Conservation (phyloP, 2,797 vertebrate genomes). For the Pseudochromis fuscus region DNA sequence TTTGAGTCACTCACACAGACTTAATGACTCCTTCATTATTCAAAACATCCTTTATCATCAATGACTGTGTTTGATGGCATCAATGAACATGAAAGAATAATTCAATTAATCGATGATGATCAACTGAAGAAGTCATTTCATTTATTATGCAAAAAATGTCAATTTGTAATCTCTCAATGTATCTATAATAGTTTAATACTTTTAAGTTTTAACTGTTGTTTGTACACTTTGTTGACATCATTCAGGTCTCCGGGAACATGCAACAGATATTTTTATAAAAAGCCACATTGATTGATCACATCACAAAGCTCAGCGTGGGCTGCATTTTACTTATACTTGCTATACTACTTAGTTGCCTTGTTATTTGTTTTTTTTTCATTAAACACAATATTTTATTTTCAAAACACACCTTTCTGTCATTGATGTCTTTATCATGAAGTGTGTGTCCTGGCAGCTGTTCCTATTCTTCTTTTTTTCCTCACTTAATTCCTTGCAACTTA, state of each 20-base stretch:
- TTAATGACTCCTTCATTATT: not conserved
- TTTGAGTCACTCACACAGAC: not conserved
- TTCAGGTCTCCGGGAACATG: too few species aligned
- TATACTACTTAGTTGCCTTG: not conserved
- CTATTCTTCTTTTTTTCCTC: slow-evolving; percentile 25
- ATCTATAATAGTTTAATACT: not conserved
- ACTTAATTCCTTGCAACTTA: slow-evolving; percentile 44
- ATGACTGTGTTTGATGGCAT: not conserved
- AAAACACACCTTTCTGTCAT: not conserved
- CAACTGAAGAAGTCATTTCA: too few species aligned
- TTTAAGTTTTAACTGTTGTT: not conserved
- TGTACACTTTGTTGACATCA: not conserved
- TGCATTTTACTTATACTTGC: not conserved
- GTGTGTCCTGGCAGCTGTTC: slow-evolving; percentile 26
- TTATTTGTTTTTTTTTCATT: not conserved
- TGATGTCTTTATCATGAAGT: slow-evolving; percentile 1
- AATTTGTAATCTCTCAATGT: too few species aligned
- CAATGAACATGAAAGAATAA: not conserved
- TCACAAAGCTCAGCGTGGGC: not conserved
- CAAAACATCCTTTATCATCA: not conserved
- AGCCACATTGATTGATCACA: not conserved
- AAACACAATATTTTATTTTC: not conserved
- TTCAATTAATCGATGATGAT: not conserved
- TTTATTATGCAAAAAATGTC: too few species aligned
- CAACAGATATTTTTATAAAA: slow-evolving; percentile 3